A percentile compares a stretch with the other conserved stretches of the same genome.
phyloP scores from a whole-genome alignment of 2,888 invertebrate species.

The Andrena trimmerana region DNA sequence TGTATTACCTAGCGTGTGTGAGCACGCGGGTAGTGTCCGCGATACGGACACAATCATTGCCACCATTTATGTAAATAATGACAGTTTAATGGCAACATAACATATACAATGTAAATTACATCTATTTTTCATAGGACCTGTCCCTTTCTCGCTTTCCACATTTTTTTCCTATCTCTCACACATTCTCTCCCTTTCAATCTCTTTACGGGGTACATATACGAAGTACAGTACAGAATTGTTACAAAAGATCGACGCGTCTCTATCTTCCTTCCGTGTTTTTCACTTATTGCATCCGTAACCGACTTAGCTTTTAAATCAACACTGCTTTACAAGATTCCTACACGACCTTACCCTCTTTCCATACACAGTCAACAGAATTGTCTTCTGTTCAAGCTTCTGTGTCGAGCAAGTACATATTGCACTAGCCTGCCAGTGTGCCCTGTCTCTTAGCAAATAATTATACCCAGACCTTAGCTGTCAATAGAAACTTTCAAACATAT shows the following conservation, averaged over 20 bases:
- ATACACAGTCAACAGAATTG: neutral
- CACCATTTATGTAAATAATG: slow-evolving; percentile 77
- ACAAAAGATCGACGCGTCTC: slow-evolving; percentile 28
- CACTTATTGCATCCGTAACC: neutral
- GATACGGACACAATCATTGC: slow-evolving; percentile 19
- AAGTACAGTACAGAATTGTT: slow-evolving; percentile 41
- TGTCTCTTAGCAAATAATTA: slow-evolving; percentile 9
- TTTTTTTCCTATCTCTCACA: slow-evolving; percentile 20
- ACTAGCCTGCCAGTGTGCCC: slow-evolving; percentile 34
- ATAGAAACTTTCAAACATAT: neutral
- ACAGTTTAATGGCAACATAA: slow-evolving; percentile 81
- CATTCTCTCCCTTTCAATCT: neutral
- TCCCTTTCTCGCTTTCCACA: slow-evolving; percentile 23
- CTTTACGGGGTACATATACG: slow-evolving; percentile 31
- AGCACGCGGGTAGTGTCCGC: too few species aligned
- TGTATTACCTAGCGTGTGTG: too few species aligned
- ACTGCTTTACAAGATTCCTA: slow-evolving; percentile 37
- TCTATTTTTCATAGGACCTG: slow-evolving; percentile 58
- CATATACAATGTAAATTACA: slow-evolving; percentile 75
- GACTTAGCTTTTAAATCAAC: slow-evolving; percentile 16
- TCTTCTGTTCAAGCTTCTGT: slow-evolving; percentile 1
- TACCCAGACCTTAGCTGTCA: neutral
- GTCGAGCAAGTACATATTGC: slow-evolving; percentile 34
- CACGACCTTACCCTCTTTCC: slow-evolving; percentile 13
- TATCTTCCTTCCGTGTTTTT: neutral